Base-by-base conservation (phyloP, 2,113 vertebrate species). In the Chaetorhynchus papuensis region DNA sequence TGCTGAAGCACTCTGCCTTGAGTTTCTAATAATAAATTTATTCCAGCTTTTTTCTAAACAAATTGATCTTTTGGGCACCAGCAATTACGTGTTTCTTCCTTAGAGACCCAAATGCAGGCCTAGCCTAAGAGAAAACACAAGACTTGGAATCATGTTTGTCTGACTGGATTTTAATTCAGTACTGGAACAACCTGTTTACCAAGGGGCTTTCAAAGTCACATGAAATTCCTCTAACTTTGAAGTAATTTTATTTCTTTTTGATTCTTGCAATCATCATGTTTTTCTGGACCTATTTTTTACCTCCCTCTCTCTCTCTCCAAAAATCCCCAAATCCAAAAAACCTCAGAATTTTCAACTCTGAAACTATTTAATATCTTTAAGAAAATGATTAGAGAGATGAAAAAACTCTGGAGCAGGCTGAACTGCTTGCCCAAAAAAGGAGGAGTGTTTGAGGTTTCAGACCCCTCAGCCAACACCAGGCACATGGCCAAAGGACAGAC, bases 121-220 rank as follows among this genome's bases (percentile, higher is more conserved):
- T 44, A 17, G 44, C 52, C 45, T 91, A 57, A 84, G 54, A 71
- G 19, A 85, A 52, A 94, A 63, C 31, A 80, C 27, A 28, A 44
- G 41, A 37, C 44, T 69, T 49, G 15, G 33, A 94, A 52, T 71
- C 63, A 33, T 50, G 44, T 91, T 80, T 93, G 61, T 77, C 64
- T 92, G 81, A 92, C 54, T 68, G 82, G 13, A 30, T 90, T 94
- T 92, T 87, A 88, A 84, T 90, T 93, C 74, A 60, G 30, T 79
- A 47, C 82, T 96, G 82, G 75, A 93, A 94, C 68, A 87, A 76
- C 74, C 61, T 90, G 68, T 83, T 96, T 93, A 86, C 68, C 19
- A 23, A 91, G 26, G 18, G 14, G 3, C 56, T 74, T 82, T 83
- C 76, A 94, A 97, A 80, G 92, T 84, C 53, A 2, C 30, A 42